These are phyloP conservation scores for Deroplatys truncata DNA, from an alignment of 2,888 invertebrate species.

Conservation along the genomic window DNA sequence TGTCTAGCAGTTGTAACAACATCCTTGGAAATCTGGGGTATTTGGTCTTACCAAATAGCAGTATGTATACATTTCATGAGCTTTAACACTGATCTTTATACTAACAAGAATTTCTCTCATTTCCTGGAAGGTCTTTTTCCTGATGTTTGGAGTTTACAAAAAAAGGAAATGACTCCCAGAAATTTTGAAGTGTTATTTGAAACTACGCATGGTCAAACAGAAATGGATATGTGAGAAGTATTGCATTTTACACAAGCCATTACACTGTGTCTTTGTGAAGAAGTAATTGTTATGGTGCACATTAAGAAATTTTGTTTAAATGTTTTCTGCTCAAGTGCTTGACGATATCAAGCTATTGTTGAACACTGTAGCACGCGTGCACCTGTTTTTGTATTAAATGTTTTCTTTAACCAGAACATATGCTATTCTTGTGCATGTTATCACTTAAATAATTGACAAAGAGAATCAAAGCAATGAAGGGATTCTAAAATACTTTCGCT, in stretches of 20 bases:
- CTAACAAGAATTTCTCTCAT: neutral
- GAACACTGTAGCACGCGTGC: neutral
- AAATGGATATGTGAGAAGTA: neutral
- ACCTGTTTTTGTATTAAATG: neutral
- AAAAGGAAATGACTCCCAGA: neutral
- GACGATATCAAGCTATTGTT: neutral
- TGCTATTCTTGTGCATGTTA: neutral
- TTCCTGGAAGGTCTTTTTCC: neutral
- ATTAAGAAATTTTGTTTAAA: neutral
- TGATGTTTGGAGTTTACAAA: neutral
- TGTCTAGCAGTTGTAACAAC: too few species aligned
- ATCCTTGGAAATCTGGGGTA: too few species aligned
- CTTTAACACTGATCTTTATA: neutral
- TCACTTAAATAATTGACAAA: neutral
- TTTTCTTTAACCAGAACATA: neutral
- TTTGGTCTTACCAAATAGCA: too few species aligned
- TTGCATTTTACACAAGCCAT: neutral
- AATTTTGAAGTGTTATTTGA: neutral
- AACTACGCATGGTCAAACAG: neutral
- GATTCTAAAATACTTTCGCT: neutral
- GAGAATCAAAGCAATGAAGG: neutral
- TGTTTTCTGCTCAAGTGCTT: neutral
- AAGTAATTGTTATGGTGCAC: neutral
- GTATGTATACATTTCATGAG: too few species aligned
- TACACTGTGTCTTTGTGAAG: neutral